Base-by-base conservation (phyloP, 1,140 invertebrate species). In the Lasaia peninsularis region DNA sequence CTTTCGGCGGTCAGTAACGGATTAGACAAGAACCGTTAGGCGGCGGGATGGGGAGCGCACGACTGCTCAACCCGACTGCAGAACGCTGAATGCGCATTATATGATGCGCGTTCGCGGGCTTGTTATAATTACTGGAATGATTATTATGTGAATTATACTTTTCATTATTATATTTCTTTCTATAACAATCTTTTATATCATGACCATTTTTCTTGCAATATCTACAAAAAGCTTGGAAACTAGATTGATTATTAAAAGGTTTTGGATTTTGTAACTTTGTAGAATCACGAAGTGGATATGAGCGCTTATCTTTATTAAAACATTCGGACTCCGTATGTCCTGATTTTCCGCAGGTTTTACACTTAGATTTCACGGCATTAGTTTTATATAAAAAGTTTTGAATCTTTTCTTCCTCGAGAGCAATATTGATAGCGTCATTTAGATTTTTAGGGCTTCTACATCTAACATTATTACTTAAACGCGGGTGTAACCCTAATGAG, bases 391-490 rank as follows among this genome's bases (percentile, higher is more conserved):
- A 18, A 20, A 53, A 11, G 14, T 61, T 65, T 54, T 56, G 34
- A 48, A 60, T 60, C 54, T 65, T 61, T 24, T 65, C 61, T 24
- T 56, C 56, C 18, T 64, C 58, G 14, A 64, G 3, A 16, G 61
- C 56, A 44, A 59, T 58, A 52, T 59, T 63, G 14, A 63, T 34
- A 2, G 61, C 61, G 49, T 18, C 34, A 48, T 63, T 63, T 12
- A 63, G 34, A n/a, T 31, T 24, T 48, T 58, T 58, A 18, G 56
- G 61, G 52, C 14, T 37, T 34, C 61, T 35, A 33, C 61, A 58
- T 14, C 61, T 28, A 32, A 63, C 56, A 18, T 52, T 63, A 34
- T 59, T 52, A 48, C 56, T 63, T 11, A 59, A 10, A 1, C 52
- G 18, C 3, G 44, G 12, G 48, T 51, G 37, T 34, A 59, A 51